These are phyloP conservation scores for Metopia argyrocephala DNA, from an alignment of 2,888 invertebrate species.

Conservation along the genomic window DNA sequence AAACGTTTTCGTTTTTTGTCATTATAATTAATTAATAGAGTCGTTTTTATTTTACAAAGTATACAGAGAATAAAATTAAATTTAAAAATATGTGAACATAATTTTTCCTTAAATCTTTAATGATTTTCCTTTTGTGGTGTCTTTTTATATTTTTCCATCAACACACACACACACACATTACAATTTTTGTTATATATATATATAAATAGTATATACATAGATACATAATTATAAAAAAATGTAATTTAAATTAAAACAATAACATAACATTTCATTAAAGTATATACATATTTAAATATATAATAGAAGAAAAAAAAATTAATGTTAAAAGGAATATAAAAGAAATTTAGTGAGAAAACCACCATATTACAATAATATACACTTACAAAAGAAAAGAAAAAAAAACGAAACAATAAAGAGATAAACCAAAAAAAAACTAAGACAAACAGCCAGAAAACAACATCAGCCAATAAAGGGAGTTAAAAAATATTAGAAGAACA, in stretches of 20 bases:
- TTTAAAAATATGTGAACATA: slow-evolving; percentile 11
- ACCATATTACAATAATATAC: slow-evolving; percentile 58
- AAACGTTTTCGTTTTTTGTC: slow-evolving; percentile 54
- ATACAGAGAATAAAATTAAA: slow-evolving; percentile 53
- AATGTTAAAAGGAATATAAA: slow-evolving; percentile 42
- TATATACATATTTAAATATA: slow-evolving; percentile 35
- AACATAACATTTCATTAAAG: slow-evolving; percentile 51
- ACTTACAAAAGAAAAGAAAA: slow-evolving; percentile 42
- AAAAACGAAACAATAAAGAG: slow-evolving; percentile 53
- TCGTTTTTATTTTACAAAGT: slow-evolving; percentile 57
- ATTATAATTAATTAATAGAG: slow-evolving; percentile 46
- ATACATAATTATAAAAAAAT: slow-evolving; percentile 57
- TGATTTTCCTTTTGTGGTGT: slow-evolving; percentile 1
- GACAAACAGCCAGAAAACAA: slow-evolving; percentile 49
- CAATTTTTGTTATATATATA: slow-evolving; percentile 44
- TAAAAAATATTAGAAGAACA: slow-evolving; percentile 11
- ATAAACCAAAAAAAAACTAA: slow-evolving; percentile 56
- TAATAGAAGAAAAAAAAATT: slow-evolving; percentile 36
- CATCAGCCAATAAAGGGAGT: slow-evolving; percentile 50
- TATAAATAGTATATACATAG: slow-evolving; percentile 3
- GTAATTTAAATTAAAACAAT: slow-evolving; percentile 59
- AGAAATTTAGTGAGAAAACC: slow-evolving; percentile 63
- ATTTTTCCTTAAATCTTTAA: slow-evolving; percentile 36
- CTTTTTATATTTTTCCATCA: slow-evolving; percentile 24
- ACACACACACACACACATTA: slow-evolving; percentile 32